Evolutionary conservation across 2,888 invertebrate species (phyloP), one percentile per base, ranked within the genome.

Genomic region (Pasiphila rectangulata): DNA sequence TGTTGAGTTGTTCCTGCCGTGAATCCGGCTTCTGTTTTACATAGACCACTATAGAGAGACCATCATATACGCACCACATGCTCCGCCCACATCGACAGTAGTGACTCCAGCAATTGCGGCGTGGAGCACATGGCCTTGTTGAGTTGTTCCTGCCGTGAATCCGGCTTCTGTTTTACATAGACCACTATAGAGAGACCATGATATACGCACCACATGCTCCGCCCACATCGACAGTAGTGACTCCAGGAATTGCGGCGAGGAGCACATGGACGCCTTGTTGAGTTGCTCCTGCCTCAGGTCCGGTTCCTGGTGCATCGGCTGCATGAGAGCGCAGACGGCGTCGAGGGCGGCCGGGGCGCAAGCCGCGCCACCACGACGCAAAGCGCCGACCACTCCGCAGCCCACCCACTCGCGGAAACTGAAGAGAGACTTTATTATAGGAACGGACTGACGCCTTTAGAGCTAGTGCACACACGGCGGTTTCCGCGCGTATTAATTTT

Each of bases 231-330:
- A 95, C 16, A 99, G 91, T 53, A 99, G 87, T 55, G 94, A 96
- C 69, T 99, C 98, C 20, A 99, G 90, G 88, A 99, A 99, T 38
- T 93, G 91, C 66, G 95, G 93, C 1, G 96, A 96, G 50, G 98
- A 96, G 39, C 99, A 90, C 68, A 99, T 92, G 57, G 97, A 97
- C 47, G 96, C 95, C 89, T 99, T 99, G 86, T 99, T 99, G 52
- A 98, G 90, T 80, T 99, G 99, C 75, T 99, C 99, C 82, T 98
- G 98, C 53, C 98, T 90, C 36, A 99, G 89, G 83, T 99, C 99
- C 63, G 97, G 98, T 76, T 98, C 97, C 57, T 96, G 94, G 71
- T 96, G 95, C 95, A 99, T 99, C 1, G 99, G 99, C 89, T 98
- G 98, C 96, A 99, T 97, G 16, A 99, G 90, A 9, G 99, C 97